These are phyloP conservation scores for Oeneis ivallda DNA, from an alignment of 2,888 invertebrate species.

Conservation along the genomic window DNA sequence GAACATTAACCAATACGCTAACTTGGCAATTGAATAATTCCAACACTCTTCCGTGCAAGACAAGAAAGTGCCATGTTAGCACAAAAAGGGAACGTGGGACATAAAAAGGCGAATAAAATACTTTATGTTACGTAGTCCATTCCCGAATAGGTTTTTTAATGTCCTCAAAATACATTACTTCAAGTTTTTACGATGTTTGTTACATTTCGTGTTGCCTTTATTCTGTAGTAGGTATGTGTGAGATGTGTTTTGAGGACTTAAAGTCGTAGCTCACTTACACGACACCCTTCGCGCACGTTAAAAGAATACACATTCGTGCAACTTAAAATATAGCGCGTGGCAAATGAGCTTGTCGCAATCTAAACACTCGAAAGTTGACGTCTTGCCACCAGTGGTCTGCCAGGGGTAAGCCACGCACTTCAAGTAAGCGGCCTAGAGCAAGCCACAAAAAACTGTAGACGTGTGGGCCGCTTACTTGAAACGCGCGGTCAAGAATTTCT, in stretches of 20 bases:
- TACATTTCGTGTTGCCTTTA: slow-evolving; percentile 15
- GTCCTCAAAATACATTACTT: slow-evolving; percentile 25
- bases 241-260: background rate
- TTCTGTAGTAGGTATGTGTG: background rate
- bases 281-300: too few species aligned
- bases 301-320: too few species aligned
- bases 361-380: too few species aligned
- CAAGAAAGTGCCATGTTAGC: slow-evolving; percentile 10
- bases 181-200: slow-evolving; percentile 26
- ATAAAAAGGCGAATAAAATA: slow-evolving; percentile 33
- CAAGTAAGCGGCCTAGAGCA: too few species aligned
- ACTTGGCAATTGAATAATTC: background rate
- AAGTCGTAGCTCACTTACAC: too few species aligned
- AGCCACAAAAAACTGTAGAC: too few species aligned
- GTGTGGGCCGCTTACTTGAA: too few species aligned
- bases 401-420: too few species aligned
- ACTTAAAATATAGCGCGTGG: too few species aligned
- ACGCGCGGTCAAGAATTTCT: too few species aligned
- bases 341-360: too few species aligned
- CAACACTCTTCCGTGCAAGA: slow-evolving; percentile 1
- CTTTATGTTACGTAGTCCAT: slow-evolving; percentile 25
- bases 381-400: too few species aligned
- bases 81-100: slow-evolving; percentile 20
- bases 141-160: slow-evolving; percentile 26
- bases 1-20: background rate